These are phyloP conservation scores for Nebria salina DNA, from an alignment of 2,888 invertebrate species.

Conservation along the genomic window DNA sequence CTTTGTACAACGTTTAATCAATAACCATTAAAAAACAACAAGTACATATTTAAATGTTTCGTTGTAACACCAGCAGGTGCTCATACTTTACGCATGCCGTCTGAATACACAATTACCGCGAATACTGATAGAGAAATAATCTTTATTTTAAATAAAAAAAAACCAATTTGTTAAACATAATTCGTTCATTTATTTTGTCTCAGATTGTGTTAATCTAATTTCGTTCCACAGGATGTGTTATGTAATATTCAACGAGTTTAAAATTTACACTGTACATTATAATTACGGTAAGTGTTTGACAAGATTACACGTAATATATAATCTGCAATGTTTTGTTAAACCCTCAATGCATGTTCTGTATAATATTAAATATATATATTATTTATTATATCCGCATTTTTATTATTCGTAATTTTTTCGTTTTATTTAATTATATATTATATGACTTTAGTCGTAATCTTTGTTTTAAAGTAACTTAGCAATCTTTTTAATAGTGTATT, in stretches of 20 bases:
- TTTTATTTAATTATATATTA: no score
- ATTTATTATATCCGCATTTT: no score
- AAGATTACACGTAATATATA: no score
- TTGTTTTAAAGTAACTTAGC: no score
- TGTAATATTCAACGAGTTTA: background rate
- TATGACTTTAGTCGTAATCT: no score
- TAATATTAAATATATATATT: no score
- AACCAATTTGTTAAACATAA: background rate
- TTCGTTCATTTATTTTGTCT: background rate
- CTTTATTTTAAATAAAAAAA: no score
- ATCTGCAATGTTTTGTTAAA: no score
- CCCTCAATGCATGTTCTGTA: no score
- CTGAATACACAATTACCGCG: background rate
- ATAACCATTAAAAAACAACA: background rate
- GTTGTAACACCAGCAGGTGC: background rate
- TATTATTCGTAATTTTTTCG: no score
- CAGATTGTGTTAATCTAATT: conserved; percentile 6
- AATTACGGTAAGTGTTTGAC: no score
- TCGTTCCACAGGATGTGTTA: background rate
- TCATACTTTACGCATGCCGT: background rate
- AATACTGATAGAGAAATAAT: no score
- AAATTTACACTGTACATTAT: background rate
- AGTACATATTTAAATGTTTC: background rate
- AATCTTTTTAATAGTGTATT: background rate
- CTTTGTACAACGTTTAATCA: background rate